Evolutionary conservation across 2,797 vertebrate species (phyloP).

Genomic region (Microctenopoma lineatum): DNA sequence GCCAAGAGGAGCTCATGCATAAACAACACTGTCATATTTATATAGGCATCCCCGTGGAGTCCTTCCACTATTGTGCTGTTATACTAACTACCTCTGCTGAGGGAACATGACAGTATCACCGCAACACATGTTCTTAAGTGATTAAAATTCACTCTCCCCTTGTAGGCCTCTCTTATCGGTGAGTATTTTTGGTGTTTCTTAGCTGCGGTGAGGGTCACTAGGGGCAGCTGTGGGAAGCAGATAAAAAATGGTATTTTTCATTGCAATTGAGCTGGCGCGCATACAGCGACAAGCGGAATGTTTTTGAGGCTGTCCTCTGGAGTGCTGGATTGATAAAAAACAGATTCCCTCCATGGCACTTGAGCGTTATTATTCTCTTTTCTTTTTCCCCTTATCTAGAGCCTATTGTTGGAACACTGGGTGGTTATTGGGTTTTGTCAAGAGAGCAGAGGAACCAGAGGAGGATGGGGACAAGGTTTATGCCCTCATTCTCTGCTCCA

Average conservation of each 20-base stretch:
- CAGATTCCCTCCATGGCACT: conserved; percentile 59
- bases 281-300: conserved; percentile 25
- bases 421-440: conserved; percentile 72
- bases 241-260: conserved; percentile 70
- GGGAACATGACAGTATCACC: conserved; percentile 78
- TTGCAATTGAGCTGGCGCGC: conserved; percentile 39
- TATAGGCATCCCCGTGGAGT: conserved; percentile 70
- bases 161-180: conserved; percentile 66
- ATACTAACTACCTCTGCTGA: conserved; percentile 71
- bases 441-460: conserved; percentile 43
- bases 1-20: conserved; percentile 80
- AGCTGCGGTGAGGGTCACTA: conserved; percentile 59
- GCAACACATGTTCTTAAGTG: conserved; percentile 79
- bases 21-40: conserved; percentile 81
- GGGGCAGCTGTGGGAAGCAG: conserved; percentile 71
- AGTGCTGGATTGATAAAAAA: conserved; percentile 66
- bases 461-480: conserved; percentile 47
- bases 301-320: conserved; percentile 59
- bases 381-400: conserved; percentile 58
- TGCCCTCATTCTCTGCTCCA: conserved; percentile 56
- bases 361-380: conserved; percentile 66
- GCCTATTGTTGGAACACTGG: conserved; percentile 71
- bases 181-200: conserved; percentile 60
- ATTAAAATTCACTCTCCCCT: conserved; percentile 75
- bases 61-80: conserved; percentile 68